Conservation (phyloP, 2,888 invertebrate genomes). For the Caenorhabditis sinica region DNA sequence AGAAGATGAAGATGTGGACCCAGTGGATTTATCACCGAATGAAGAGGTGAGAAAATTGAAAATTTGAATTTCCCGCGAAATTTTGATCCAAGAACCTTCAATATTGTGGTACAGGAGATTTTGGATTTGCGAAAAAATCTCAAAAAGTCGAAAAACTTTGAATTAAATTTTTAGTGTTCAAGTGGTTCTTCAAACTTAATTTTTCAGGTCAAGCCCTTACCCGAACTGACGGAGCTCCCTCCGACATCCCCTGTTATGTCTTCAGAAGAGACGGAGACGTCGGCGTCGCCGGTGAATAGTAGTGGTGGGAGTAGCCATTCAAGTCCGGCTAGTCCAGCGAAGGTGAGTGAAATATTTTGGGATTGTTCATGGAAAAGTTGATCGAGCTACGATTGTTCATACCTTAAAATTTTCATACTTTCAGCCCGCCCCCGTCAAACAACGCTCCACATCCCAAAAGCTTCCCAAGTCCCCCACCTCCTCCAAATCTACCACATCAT, state of each 20-base stretch:
- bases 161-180: too few species aligned
- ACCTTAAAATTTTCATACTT: not conserved
- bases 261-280: slow-evolving; percentile 50
- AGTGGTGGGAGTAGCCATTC: slow-evolving; percentile 56
- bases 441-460: slow-evolving; percentile 55
- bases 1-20: slow-evolving; percentile 57
- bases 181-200: not conserved
- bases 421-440: slow-evolving; percentile 48
- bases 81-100: too few species aligned
- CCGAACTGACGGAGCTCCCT: slow-evolving; percentile 11
- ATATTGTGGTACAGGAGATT: too few species aligned
- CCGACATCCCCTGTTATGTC: slow-evolving; percentile 39
- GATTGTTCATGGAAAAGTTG: too few species aligned
- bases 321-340: slow-evolving; percentile 50
- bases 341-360: slow-evolving; percentile 7
- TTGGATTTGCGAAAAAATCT: too few species aligned
- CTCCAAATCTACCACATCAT: slow-evolving; percentile 18
- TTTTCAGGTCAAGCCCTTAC: slow-evolving; percentile 40
- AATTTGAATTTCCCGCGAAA: too few species aligned
- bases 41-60: slow-evolving; percentile 50
- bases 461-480: slow-evolving; percentile 22
- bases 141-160: too few species aligned
- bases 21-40: slow-evolving; percentile 51
- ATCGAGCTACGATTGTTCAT: too few species aligned
- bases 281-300: slow-evolving; percentile 39